Percentiles rank a stretch among this genome's conserved stretches.
Evolutionary conservation across 1,140 invertebrate genomes (phyloP).

Genomic region (Trachymyrmex septentrionalis): DNA sequence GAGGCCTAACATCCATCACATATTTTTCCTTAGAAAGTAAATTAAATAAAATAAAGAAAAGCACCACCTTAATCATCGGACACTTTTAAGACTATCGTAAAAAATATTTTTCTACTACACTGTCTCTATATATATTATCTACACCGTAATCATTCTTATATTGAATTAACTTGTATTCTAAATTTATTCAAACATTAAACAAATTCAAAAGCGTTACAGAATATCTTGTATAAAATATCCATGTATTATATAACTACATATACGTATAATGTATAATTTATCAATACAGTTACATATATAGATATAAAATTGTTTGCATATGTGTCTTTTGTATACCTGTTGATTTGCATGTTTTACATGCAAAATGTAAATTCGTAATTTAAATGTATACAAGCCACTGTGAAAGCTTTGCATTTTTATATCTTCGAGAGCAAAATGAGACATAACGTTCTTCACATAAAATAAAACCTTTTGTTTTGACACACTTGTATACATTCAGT

Average conservation of each 20-base stretch:
- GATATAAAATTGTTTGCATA: conserved; percentile 7
- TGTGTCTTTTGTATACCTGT: background rate
- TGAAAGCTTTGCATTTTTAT: conserved; percentile 31
- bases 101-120: background rate
- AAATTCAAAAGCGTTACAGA: background rate
- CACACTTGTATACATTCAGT: background rate
- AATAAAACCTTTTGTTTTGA: conserved; percentile 36
- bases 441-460: conserved; percentile 1
- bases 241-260: background rate
- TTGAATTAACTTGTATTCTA: background rate
- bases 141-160: background rate
- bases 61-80: background rate
- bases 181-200: conserved; percentile 1
- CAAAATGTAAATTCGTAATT: conserved; percentile 40
- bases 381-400: conserved; percentile 50
- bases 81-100: background rate
- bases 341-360: conserved; percentile 42
- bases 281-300: background rate
- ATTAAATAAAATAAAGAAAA: background rate
- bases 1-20: conserved; percentile 8
- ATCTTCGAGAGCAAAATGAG: conserved; percentile 27
- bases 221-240: background rate
- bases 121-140: background rate
- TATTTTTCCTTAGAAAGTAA: background rate
- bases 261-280: conserved; percentile 23